These are phyloP conservation scores for Otolemur crassicaudatus DNA, from an alignment of 2,797 vertebrate species.

Conservation along the genomic window DNA sequence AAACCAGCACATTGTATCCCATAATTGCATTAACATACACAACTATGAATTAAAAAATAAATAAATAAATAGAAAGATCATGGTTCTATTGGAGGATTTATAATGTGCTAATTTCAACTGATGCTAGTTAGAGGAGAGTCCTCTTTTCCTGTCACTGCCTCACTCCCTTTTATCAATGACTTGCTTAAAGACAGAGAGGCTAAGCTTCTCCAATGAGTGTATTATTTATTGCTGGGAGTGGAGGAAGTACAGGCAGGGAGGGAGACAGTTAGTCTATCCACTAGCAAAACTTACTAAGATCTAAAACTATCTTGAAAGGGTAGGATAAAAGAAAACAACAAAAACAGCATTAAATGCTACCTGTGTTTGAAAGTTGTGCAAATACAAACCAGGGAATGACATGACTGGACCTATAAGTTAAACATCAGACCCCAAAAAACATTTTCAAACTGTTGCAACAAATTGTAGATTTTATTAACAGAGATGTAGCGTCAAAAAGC, in stretches of 20 bases:
- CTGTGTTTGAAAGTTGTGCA: background rate
- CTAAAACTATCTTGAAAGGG: slow-evolving; percentile 29
- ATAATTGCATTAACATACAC: too few relatives aligned
- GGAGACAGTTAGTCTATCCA: background rate
- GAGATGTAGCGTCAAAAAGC: background rate
- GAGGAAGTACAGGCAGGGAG: background rate
- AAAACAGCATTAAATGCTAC: slow-evolving; percentile 20
- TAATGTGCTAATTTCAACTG: background rate
- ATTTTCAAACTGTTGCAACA: background rate
- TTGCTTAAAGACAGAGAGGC: slow-evolving; percentile 11
- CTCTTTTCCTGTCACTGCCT: background rate
- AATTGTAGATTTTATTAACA: slow-evolving; percentile 27
- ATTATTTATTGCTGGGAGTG: background rate
- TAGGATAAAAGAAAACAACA: background rate
- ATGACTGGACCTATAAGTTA: background rate
- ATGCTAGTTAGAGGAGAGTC: background rate
- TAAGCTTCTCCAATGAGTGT: background rate
- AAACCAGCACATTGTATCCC: too few relatives aligned
- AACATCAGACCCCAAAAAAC: background rate
- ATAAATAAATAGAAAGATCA: too few relatives aligned
- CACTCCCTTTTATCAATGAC: slow-evolving; percentile 39
- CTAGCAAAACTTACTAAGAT: slow-evolving; percentile 22
- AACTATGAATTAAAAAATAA: too few relatives aligned
- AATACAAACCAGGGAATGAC: background rate
- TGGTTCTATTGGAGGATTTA: background rate